Percentiles rank a stretch among this genome's conserved stretches.
These are phyloP conservation scores for Philereme transversata DNA, from an alignment of 2,888 invertebrate genomes.

Conservation along the genomic window DNA sequence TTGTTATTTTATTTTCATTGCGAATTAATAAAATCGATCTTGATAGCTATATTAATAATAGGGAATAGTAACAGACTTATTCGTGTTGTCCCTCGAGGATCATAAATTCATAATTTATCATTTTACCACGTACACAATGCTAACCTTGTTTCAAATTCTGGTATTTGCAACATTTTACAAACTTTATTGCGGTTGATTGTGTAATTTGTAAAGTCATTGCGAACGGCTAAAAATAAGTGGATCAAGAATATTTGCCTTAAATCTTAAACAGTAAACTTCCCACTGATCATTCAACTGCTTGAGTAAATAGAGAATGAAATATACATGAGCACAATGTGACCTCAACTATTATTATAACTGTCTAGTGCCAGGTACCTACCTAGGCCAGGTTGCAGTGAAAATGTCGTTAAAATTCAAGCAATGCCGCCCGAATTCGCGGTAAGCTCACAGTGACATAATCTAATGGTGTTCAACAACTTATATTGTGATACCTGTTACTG, in stretches of 20 bases:
- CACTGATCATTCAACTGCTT: slow-evolving; percentile 37
- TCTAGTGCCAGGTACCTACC: slow-evolving; percentile 33
- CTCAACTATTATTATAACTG: slow-evolving; percentile 64
- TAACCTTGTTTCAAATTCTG: slow-evolving; percentile 18
- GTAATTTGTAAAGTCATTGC: slow-evolving; percentile 16
- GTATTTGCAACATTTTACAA: slow-evolving; percentile 21
- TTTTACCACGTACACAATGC: slow-evolving; percentile 4
- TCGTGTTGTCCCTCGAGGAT: no score
- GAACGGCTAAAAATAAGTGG: slow-evolving; percentile 14
- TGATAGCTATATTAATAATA: neutral
- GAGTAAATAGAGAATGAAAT: slow-evolving; percentile 55
- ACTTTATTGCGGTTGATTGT: slow-evolving; percentile 6
- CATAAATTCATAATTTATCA: neutral
- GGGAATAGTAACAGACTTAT: neutral
- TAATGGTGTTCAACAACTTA: slow-evolving; percentile 44
- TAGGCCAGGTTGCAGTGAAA: slow-evolving; percentile 9
- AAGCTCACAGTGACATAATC: slow-evolving; percentile 41
- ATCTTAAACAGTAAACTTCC: slow-evolving; percentile 17
- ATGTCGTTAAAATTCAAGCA: slow-evolving; percentile 30
- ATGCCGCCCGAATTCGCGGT: slow-evolving; percentile 38
- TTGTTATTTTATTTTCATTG: neutral
- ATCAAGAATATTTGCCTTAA: slow-evolving; percentile 17
- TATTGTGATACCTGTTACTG: slow-evolving; percentile 35
- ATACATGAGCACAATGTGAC: slow-evolving; percentile 59
- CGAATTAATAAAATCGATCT: slow-evolving; percentile 11